Conservation (phyloP, 2,113 vertebrate genomes). For the Clupea harengus region DNA sequence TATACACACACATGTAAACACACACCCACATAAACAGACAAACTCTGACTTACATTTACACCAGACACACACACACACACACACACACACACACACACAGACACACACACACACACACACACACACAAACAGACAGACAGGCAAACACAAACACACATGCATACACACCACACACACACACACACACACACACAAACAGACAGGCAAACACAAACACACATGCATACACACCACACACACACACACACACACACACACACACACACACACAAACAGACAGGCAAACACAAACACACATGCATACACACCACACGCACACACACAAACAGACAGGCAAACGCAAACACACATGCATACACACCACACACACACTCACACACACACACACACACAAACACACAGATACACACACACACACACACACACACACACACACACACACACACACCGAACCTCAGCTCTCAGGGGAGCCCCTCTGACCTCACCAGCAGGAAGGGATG, state of each 20-base stretch:
- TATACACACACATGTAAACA: neutral
- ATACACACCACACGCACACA: neutral
- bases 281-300: too few relatives aligned
- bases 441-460: neutral
- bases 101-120: neutral
- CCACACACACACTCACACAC: neutral
- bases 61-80: neutral
- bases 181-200: neutral
- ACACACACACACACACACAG: neutral
- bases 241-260: too few relatives aligned
- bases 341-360: neutral
- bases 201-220: neutral
- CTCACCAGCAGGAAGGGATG: neutral
- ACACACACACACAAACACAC: neutral
- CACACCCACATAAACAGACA: neutral
- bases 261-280: too few relatives aligned
- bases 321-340: too few relatives aligned
- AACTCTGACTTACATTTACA: neutral
- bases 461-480: neutral
- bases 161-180: neutral
- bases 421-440: slow-evolving; percentile 12
- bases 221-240: neutral
- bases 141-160: too few relatives aligned
- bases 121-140: too few relatives aligned
- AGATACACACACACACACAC: neutral